Evolutionary conservation across 2,888 invertebrate species (phyloP), one percentile per base, ranked within the genome.

Genomic region (Ganaspis brasiliensis): DNA sequence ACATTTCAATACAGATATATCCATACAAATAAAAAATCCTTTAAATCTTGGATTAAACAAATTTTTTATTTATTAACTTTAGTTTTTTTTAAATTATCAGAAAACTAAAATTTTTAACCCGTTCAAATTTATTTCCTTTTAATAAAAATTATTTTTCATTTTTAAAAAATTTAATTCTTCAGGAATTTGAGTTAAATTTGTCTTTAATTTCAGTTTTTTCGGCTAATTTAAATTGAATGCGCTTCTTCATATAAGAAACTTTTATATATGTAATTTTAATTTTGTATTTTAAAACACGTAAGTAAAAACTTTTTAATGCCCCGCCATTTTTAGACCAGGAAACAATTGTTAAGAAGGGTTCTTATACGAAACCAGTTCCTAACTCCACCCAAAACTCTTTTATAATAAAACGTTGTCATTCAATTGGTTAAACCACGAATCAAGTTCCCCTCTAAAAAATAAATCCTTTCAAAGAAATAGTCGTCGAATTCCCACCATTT

Each of bases 381-480:
- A 75, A 79, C 84, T 85, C 86, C 84, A 81, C 87, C 86, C 83
- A 84, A 67, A 24, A 67, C 21, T n/a, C n/a, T 24, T 14, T n/a
- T 45, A 16, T 52, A 67, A 26, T 67, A 67, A 24, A 45, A 26
- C 14, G 24, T 45, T 24, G 40, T 45, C 16, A 45, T 45, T 67
- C 40, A 21, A 67, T 67, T 67, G 67, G 67, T 45, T 67, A 67
- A 67, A 40, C 21, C 40, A 40, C n/a, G 24, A 45, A 45, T 67
- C 67, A 3, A 45, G 24, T 21, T 45, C 24, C 67, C 67, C 45
- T 67, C 45, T n/a, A 45, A 24, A 19, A 67, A 67, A 67, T n/a
- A 45, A 67, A 45, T 26, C 24, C n/a, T 24, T 24, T 24, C 0
- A 24, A 8, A 67, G 21, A 9, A 67, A 67, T 45, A 21, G 9